Conservation (phyloP, 2,113 vertebrate species). For the Brachionichthys hirsutus region DNA sequence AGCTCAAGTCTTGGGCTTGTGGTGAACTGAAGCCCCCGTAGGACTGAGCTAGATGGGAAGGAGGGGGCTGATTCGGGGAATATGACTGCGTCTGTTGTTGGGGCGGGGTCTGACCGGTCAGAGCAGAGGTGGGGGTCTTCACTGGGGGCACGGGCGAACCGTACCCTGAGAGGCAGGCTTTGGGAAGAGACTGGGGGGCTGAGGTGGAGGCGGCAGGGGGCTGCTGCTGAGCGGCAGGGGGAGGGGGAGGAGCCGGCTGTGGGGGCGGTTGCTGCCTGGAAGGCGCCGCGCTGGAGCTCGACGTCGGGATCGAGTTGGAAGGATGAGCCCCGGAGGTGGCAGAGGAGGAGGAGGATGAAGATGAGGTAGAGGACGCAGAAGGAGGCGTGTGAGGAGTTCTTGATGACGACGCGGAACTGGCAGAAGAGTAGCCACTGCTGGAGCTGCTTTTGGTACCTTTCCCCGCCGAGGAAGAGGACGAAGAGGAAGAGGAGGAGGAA, state of each 20-base stretch:
- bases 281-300: constrained; percentile 73
- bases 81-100: constrained; percentile 81
- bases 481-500: constrained; percentile 74
- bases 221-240: constrained; percentile 71
- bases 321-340: constrained; percentile 74
- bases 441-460: constrained; percentile 81
- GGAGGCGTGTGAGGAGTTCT: constrained; percentile 81
- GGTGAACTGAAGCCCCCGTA: constrained; percentile 84
- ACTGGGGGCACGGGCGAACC: constrained; percentile 79
- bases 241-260: constrained; percentile 70
- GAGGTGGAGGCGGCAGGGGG: constrained; percentile 65
- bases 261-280: constrained; percentile 77
- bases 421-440: constrained; percentile 82
- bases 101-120: constrained; percentile 84
- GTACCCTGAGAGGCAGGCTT: constrained; percentile 80
- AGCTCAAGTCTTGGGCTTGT: constrained; percentile 85
- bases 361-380: constrained; percentile 81
- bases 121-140: constrained; percentile 84
- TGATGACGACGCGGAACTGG: constrained; percentile 79
- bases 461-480: constrained; percentile 71
- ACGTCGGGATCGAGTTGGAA: constrained; percentile 78
- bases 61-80: constrained; percentile 82
- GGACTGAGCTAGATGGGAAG: constrained; percentile 76
- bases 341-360: constrained; percentile 79
- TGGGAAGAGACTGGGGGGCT: constrained; percentile 70